A percentile compares a stretch with the other conserved stretches of the same genome.
Conservation (phyloP, 2,113 vertebrate genomes). For the Uria aalge region DNA sequence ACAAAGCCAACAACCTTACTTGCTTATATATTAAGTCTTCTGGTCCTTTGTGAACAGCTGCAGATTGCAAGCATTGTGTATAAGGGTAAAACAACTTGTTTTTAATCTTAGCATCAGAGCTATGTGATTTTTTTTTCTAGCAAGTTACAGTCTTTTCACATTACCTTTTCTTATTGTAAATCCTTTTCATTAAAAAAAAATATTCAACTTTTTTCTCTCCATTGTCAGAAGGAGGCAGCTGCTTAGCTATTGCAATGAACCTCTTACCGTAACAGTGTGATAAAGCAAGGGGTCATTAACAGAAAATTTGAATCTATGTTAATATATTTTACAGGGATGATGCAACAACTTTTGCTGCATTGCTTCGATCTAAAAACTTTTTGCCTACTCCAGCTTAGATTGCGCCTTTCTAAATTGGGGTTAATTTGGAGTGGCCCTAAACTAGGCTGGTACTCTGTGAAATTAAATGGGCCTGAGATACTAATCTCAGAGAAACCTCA, state of each 20-base stretch:
- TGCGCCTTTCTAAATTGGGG: neutral
- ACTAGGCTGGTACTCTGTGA: neutral
- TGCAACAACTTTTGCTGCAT: neutral
- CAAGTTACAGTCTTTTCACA: neutral
- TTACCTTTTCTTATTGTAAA: neutral
- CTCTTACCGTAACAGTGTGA: neutral
- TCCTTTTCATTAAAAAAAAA: neutral
- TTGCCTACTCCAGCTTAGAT: neutral
- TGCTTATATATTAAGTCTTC: neutral
- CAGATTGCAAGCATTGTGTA: neutral
- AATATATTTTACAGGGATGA: neutral
- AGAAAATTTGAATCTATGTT: neutral
- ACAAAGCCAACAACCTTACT: constrained; percentile 25
- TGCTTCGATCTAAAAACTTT: neutral
- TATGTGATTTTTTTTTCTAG: neutral
- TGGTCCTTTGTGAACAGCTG: constrained; percentile 44
- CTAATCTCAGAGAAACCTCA: neutral
- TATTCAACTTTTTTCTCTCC: neutral
- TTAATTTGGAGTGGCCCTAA: neutral
- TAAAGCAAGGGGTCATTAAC: neutral
- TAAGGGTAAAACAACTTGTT: constrained; percentile 3
- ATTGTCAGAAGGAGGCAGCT: neutral
- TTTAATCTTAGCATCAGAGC: constrained; percentile 41
- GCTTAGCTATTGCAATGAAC: neutral
- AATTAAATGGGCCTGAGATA: neutral